Conservation (phyloP, 1,140 invertebrate species). For the Hylaeus anthracinus region DNA sequence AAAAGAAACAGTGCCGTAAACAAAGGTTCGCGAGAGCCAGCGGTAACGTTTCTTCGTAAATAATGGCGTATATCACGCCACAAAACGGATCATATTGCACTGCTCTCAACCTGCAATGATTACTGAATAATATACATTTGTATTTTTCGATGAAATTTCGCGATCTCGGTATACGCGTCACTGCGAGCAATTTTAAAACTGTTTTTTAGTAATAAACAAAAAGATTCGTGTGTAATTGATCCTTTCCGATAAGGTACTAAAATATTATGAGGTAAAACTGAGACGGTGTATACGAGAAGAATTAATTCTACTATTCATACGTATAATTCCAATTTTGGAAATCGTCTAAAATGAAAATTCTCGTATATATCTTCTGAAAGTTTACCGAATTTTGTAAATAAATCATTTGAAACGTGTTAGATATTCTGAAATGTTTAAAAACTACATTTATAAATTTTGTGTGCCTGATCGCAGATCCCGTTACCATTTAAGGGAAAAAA, state of each 20-base stretch:
- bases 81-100: constrained; percentile 13
- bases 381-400: constrained; percentile 50
- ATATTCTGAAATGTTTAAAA: constrained; percentile 29
- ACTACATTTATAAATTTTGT: constrained; percentile 41
- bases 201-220: constrained; percentile 25
- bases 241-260: constrained; percentile 31
- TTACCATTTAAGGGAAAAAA: not conserved
- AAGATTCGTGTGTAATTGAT: constrained; percentile 30
- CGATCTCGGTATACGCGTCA: not conserved
- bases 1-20: not conserved
- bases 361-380: constrained; percentile 36
- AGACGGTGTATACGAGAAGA: constrained; percentile 33
- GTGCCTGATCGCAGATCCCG: constrained; percentile 49
- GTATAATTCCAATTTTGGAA: constrained; percentile 15
- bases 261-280: constrained; percentile 33
- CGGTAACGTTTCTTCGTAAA: not conserved
- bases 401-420: constrained; percentile 32
- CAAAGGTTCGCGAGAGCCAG: not conserved
- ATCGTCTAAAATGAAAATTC: constrained; percentile 5
- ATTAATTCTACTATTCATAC: constrained; percentile 1
- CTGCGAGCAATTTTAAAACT: constrained; percentile 24
- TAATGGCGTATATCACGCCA: constrained; percentile 4
- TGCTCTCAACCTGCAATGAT: constrained; percentile 30
- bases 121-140: constrained; percentile 46
- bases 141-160: constrained; percentile 45